phyloP scores from a whole-genome alignment of 2,888 invertebrate species.

The Pristionchus maxplancki region DNA sequence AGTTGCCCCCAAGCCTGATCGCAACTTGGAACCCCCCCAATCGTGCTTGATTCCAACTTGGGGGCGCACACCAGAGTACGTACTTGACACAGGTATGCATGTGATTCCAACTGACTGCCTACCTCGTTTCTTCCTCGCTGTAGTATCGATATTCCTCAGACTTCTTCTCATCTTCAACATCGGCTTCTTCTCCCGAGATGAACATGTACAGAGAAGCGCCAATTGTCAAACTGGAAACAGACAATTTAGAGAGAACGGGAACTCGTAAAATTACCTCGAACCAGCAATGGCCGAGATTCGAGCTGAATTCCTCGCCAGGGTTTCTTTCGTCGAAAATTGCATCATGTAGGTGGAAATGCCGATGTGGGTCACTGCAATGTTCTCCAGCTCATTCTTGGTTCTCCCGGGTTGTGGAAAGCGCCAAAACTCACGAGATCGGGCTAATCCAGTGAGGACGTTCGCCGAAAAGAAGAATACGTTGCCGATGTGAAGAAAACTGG shows the following conservation, averaged over 20 bases:
- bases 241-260: neutral
- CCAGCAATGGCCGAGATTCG: neutral
- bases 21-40: no score
- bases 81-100: no score
- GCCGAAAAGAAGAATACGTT: neutral
- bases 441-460: neutral
- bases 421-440: neutral
- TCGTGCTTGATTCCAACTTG: no score
- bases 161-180: neutral
- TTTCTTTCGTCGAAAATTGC: constrained; percentile 30
- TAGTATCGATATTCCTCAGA: neutral
- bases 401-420: neutral
- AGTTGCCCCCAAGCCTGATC: no score
- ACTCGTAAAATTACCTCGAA: neutral
- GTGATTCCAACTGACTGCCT: neutral
- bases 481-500: neutral
- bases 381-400: neutral
- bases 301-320: neutral
- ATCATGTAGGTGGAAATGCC: neutral
- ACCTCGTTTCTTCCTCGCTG: neutral
- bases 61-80: no score
- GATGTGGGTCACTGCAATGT: neutral
- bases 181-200: neutral
- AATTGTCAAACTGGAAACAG: neutral
- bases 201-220: neutral